Evolutionary conservation across 1,140 invertebrate species (phyloP).

Genomic region (Magallana ariakensis): DNA sequence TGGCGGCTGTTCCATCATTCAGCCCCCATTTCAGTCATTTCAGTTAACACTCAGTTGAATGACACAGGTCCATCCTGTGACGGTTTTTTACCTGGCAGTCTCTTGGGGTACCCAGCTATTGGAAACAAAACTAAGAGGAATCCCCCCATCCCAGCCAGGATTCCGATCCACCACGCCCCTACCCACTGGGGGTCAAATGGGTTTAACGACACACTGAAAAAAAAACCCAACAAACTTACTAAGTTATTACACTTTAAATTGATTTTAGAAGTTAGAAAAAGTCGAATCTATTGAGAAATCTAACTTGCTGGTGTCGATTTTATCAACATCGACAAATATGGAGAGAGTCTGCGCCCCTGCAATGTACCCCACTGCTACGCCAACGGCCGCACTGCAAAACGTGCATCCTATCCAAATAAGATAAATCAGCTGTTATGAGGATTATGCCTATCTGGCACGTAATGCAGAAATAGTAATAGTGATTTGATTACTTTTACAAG

Average conservation of each 20-base stretch:
- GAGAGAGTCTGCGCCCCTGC: conserved; percentile 91
- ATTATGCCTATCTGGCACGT: too few relatives aligned
- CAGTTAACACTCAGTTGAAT: too few relatives aligned
- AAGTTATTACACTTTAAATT: background rate
- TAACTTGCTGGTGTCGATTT: conserved; percentile 60
- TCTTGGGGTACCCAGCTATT: background rate
- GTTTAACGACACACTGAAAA: conserved; percentile 17
- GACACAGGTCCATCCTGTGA: too few relatives aligned
- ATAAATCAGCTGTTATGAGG: too few relatives aligned
- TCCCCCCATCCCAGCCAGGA: background rate
- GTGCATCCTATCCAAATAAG: conserved; percentile 60
- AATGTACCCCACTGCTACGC: conserved; percentile 93
- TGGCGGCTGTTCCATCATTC: too few relatives aligned
- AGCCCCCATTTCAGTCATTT: too few relatives aligned
- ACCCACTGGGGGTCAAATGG: conserved; percentile 29
- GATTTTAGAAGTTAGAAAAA: background rate
- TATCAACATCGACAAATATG: conserved; percentile 91
- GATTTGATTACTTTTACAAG: too few relatives aligned
- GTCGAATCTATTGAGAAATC: background rate
- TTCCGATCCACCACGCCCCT: conserved; percentile 39
- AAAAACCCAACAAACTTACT: background rate
- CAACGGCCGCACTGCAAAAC: conserved; percentile 95
- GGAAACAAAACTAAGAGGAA: conserved; percentile 33
- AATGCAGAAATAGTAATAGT: too few relatives aligned
- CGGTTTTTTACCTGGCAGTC: conserved; percentile 19